Conservation (phyloP, 2,113 vertebrate genomes). For the Antechinus stuartii region DNA sequence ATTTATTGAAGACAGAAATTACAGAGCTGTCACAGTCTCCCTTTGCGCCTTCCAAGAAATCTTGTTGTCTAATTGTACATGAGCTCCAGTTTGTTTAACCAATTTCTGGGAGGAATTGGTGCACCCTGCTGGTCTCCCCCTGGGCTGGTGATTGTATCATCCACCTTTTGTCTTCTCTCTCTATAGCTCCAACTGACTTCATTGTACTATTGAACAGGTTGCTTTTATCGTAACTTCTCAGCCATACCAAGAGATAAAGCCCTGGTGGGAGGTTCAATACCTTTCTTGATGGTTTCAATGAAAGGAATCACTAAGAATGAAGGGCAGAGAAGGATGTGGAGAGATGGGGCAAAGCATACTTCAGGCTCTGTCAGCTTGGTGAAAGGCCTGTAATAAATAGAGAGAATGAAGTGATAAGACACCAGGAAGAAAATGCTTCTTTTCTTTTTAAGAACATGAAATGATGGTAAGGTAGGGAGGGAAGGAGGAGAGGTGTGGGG, state of each 20-base stretch:
- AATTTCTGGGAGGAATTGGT: slow-evolving; percentile 76
- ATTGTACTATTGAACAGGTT: slow-evolving; percentile 57
- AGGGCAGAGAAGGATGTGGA: slow-evolving; percentile 30
- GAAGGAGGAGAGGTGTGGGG: neutral
- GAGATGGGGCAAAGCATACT: neutral
- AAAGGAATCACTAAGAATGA: slow-evolving; percentile 60
- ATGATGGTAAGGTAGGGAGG: neutral
- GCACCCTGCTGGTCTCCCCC: slow-evolving; percentile 56
- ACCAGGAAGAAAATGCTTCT: neutral
- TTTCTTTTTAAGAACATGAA: neutral
- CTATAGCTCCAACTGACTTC: slow-evolving; percentile 24
- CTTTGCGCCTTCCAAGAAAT: slow-evolving; percentile 76
- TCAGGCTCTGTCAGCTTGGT: neutral
- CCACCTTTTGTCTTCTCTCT: slow-evolving; percentile 51
- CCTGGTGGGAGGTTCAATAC: neutral
- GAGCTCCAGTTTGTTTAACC: slow-evolving; percentile 78
- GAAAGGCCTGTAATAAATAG: neutral
- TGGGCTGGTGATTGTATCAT: slow-evolving; percentile 68
- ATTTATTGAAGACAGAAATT: slow-evolving; percentile 80
- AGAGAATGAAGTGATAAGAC: neutral
- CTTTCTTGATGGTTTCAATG: slow-evolving; percentile 55
- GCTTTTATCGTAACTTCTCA: slow-evolving; percentile 74
- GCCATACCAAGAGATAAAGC: slow-evolving; percentile 58
- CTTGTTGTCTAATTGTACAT: slow-evolving; percentile 80
- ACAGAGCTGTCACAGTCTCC: slow-evolving; percentile 78